Base-by-base conservation (phyloP, 2,113 vertebrate species). In the Columba janthina region DNA sequence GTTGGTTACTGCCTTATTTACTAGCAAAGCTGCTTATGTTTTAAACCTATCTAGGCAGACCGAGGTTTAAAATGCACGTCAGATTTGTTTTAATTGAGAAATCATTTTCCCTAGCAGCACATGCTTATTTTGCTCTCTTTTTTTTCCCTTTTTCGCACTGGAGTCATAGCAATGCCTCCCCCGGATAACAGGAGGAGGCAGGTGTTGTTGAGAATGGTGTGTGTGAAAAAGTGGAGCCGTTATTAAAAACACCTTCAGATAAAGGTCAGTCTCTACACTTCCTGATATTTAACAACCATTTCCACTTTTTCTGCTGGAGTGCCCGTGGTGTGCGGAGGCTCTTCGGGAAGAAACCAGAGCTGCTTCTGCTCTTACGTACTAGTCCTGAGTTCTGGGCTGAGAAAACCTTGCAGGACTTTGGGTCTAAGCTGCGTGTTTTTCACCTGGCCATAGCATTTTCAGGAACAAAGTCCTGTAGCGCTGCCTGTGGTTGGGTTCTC, bases 241-340 rank as follows among this genome's bases (percentile, higher is more conserved):
- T 96, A 95, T 96, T 95, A 93, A 96, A 90, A 90, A 93, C 72
- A 90, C 61, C 79, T 92, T 79, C 62, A 91, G 83, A 92, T 84
- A 95, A 93, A 95, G 90, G 53, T 85, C 64, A 87, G 40, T 81
- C 86, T 94, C 80, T 88, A n/a, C 75, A 38, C 66, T 88, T 84
- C 61, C 82, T 94, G 92, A 80, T 93, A 88, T 80, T 93, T 92
- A 88, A 57, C 51, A 36, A 84, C 28, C 56, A 31, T 93, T 65
- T 66, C 14, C 26, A 13, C 53, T 87, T 83, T 53, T 57, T 20
- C 25, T 56, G 2, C 60, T 67, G 20, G 22, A 3, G 2, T n/a
- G 2, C 57, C n/a, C 91, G 9, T 34, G n/a, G 54, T 48, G n/a
- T 38, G 66, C 89, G 54, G 4, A 24, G 21, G 3, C 28, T 61